Evolutionary conservation across 1,140 invertebrate species (phyloP).

Genomic region (Drosophila pseudoobscura): DNA sequence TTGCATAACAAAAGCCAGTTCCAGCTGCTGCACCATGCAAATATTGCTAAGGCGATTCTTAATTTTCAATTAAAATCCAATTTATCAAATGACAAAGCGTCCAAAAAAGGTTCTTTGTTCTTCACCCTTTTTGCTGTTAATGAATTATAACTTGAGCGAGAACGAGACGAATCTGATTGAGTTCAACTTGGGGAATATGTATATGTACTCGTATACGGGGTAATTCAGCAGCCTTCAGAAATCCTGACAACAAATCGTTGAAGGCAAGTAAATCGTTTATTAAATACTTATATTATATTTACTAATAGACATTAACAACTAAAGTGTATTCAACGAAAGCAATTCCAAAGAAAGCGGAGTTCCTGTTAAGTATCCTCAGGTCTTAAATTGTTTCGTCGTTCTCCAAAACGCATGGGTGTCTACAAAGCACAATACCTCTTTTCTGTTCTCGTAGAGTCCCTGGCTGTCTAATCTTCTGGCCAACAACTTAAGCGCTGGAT

Average conservation of each 20-base stretch:
- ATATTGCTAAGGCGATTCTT: slow-evolving; percentile 79
- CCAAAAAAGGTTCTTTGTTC: slow-evolving; percentile 34
- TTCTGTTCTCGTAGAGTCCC: slow-evolving; percentile 5
- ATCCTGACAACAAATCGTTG: too few species aligned
- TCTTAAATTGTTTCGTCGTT: neutral
- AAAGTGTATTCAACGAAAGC: neutral
- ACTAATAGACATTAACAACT: neutral
- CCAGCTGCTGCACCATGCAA: slow-evolving; percentile 69
- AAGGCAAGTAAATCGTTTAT: neutral
- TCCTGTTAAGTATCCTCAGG: too few species aligned
- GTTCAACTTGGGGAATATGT: neutral
- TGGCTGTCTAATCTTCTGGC: slow-evolving; percentile 26
- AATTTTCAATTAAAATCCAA: slow-evolving; percentile 81
- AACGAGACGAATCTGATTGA: slow-evolving; percentile 23
- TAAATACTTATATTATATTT: neutral
- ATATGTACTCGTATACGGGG: neutral
- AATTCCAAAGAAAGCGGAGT: neutral
- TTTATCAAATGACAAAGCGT: slow-evolving; percentile 63
- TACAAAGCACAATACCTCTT: slow-evolving; percentile 4
- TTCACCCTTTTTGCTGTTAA: slow-evolving; percentile 21
- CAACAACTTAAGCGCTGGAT: neutral
- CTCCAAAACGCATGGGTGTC: slow-evolving; percentile 12
- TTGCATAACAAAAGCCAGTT: slow-evolving; percentile 74
- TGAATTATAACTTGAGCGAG: slow-evolving; percentile 49
- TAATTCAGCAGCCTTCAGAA: too few species aligned